A percentile compares a stretch with the other conserved stretches of the same genome.
Conservation (phyloP, 2,888 invertebrate species). For the Amiota mariae region DNA sequence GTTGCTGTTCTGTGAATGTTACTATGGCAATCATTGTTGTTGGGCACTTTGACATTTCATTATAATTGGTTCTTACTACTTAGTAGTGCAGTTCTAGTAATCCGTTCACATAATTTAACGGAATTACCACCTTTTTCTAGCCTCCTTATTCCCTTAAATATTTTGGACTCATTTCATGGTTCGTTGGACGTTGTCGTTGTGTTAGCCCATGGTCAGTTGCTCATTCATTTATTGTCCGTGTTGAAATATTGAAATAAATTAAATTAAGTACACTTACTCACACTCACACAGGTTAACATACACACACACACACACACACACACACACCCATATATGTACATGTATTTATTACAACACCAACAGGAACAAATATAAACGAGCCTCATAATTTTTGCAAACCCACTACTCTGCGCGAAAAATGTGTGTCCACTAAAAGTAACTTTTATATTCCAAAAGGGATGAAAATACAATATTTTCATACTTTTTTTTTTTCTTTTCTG, state of each 20-base stretch:
- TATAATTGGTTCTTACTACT: too few species aligned
- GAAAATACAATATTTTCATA: slow-evolving; percentile 39
- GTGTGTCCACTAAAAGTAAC: not conserved
- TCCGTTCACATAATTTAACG: too few species aligned
- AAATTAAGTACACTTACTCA: slow-evolving; percentile 53
- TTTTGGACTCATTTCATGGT: slow-evolving; percentile 51
- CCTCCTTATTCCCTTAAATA: not conserved
- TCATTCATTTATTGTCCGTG: slow-evolving; percentile 36
- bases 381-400: slow-evolving; percentile 52
- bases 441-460: slow-evolving; percentile 18
- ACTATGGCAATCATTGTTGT: too few species aligned
- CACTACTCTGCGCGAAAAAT: slow-evolving; percentile 20
- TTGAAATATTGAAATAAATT: slow-evolving; percentile 62
- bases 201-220: slow-evolving; percentile 21
- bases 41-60: too few species aligned
- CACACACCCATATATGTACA: slow-evolving; percentile 25
- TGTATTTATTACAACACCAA: slow-evolving; percentile 31
- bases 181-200: slow-evolving; percentile 47
- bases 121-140: too few species aligned
- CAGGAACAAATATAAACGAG: slow-evolving; percentile 33
- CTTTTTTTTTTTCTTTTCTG: slow-evolving; percentile 29
- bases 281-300: slow-evolving; percentile 24
- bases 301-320: slow-evolving; percentile 32
- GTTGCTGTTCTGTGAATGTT: too few species aligned
- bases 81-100: too few species aligned